phyloP scores from a whole-genome alignment of 2,113 vertebrate genomes.

The Egretta garzetta region DNA sequence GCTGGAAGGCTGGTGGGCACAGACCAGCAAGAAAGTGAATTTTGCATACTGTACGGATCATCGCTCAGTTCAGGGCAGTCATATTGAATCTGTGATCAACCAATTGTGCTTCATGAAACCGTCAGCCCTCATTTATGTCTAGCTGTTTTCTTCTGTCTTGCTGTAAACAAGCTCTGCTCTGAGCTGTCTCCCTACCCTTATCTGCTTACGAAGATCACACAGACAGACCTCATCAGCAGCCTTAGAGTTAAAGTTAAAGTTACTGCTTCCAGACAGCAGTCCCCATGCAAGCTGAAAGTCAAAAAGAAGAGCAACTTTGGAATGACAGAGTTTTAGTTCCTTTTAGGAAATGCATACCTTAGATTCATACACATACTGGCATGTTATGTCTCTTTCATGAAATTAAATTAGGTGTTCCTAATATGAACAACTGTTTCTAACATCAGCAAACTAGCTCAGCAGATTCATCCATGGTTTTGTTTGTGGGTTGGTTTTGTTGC shows the following conservation, averaged over 20 bases:
- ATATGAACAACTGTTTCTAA: slow-evolving; percentile 72
- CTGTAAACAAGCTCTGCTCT: slow-evolving; percentile 90
- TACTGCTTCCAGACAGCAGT: slow-evolving; percentile 81
- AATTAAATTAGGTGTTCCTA: slow-evolving; percentile 74
- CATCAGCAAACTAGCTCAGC: slow-evolving; percentile 71
- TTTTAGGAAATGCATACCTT: slow-evolving; percentile 70
- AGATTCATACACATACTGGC: slow-evolving; percentile 74
- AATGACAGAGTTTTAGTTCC: slow-evolving; percentile 79
- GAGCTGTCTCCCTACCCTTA: slow-evolving; percentile 83
- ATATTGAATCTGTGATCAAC: slow-evolving; percentile 96
- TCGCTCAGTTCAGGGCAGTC: slow-evolving; percentile 97
- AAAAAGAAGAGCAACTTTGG: slow-evolving; percentile 74
- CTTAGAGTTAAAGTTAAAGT: slow-evolving; percentile 78
- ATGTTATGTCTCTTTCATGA: slow-evolving; percentile 68
- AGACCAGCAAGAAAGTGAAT: slow-evolving; percentile 94
- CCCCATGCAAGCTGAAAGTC: slow-evolving; percentile 71
- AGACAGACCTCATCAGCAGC: slow-evolving; percentile 78
- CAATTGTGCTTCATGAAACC: slow-evolving; percentile 97
- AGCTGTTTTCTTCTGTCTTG: slow-evolving; percentile 86
- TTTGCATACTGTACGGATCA: slow-evolving; percentile 99
- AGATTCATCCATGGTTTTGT: slow-evolving; percentile 60
- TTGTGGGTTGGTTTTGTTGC: slow-evolving; percentile 2
- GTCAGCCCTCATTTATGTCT: slow-evolving; percentile 97
- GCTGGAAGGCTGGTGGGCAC: slow-evolving; percentile 94
- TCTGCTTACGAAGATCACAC: slow-evolving; percentile 73